Base-by-base conservation (phyloP, 1,140 invertebrate genomes). In the Thaumetopoea pityocampa region DNA sequence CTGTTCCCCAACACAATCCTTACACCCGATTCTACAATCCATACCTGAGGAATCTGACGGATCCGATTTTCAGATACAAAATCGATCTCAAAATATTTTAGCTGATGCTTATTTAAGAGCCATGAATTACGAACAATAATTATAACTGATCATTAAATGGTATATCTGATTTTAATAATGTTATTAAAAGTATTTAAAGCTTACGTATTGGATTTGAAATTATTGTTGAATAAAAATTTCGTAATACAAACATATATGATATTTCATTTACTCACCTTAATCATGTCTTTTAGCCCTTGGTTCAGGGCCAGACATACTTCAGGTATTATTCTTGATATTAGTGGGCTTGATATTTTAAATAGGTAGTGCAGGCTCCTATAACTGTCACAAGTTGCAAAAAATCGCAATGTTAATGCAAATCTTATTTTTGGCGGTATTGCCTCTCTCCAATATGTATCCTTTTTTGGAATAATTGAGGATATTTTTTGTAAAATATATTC, bases 271-370 rank as follows among this genome's bases (percentile, higher is more conserved):
- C 26, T 38, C 28, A 45, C 48, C 41, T 51, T 37, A 30, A 44
- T 29, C 9, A 24, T 30, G 15, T 45, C 26, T 15, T 38, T 30
- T 14, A 51, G 18, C 17, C 22, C 33, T 36, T 23, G n/a, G 17
- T 32, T 38, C n/a, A 51, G 35, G 17, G 48, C 34, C 5, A 24
- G 8, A 42, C 46, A 44, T 27, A 54, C 46, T 50, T 54, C 46
- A 16, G 24, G 26, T 11, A 54, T 16, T 16, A 54, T 50, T 34
- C 10, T 28, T 4, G 38, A 54, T 16, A 54, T 38, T 8, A 29
- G 12, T 22, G 19, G 12, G 15, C 26, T 37, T 27, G 44, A 50
- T 23, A 54, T 24, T 45, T 49, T 54, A 29, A 50, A 54, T 2
- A 38, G 22, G 8, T 46, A 40, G 9, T 41, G 30, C 27, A 52